Evolutionary conservation across 2,888 invertebrate genomes (phyloP), one percentile per base, ranked within the genome.

Genomic region (Penaeus monodon): DNA sequence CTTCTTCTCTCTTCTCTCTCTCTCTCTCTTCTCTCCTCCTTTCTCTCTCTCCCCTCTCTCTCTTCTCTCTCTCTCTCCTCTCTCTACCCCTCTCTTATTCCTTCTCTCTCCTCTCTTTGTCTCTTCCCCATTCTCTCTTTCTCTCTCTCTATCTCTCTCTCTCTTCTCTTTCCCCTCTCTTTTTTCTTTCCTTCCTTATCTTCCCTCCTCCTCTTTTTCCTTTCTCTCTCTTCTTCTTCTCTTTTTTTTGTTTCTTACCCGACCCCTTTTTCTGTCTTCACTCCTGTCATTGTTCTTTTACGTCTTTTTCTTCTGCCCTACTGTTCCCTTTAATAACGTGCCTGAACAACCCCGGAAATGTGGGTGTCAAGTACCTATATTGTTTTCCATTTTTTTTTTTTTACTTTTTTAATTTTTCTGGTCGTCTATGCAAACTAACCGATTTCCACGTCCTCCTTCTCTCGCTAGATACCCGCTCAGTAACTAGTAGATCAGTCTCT

Each of bases 401-500:
- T 68, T 82, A 66, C 49, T 57, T 49, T 24, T 70, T 74, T 68
- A 38, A 44, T 57, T 86, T 66, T 76, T 65, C 44, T 79, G 77
- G 73, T 81, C 74, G 66, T 88, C 68, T 81, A 88, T 81, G 70
- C 81, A 85, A 81, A 88, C 88, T 88, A 88, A 88, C 81, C 57
- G 84, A 80, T 84, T 85, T 68, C 81, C 81, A 81, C 76, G 77
- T 81, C 77, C 85, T 85, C 88, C 70, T 81, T 82, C 65, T 78
- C 85, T 84, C 44, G 82, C 88, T 88, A 88, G 88, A 88, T 88
- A 38, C 85, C 88, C 88, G 88, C 82, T 88, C 88, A 83, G 88
- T 88, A 88, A 85, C 88, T 88, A 88, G 88, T 88, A 88, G 83
- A 88, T 85, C 88, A 85, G 78, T 88, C 83, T 86, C 88, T 88